Conservation (phyloP, 2,888 invertebrate species). For the Caenorhabditis sinica region DNA sequence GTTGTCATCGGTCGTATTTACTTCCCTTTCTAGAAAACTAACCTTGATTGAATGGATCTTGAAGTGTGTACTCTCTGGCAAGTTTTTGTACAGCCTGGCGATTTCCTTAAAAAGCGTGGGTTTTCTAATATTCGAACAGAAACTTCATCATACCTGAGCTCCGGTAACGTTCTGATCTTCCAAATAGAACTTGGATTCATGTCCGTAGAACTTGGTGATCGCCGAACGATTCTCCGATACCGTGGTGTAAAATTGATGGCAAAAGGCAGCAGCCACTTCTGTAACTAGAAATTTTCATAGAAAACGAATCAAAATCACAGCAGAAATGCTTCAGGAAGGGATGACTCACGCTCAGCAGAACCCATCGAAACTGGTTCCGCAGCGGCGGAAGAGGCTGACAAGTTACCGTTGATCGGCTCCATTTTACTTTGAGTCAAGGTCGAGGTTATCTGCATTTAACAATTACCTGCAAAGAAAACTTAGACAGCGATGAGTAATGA, state of each 20-base stretch:
- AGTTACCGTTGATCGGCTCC: constrained; percentile 53
- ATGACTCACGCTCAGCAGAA: constrained; percentile 49
- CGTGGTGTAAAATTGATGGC: constrained; percentile 66
- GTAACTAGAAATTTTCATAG: background rate
- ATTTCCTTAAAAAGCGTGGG: constrained; percentile 67
- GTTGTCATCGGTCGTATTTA: background rate
- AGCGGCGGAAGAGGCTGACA: background rate
- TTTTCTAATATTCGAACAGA: background rate
- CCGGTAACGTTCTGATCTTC: constrained; percentile 68
- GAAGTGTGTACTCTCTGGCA: constrained; percentile 55
- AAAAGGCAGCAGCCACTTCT: constrained; percentile 68
- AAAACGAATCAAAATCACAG: background rate
- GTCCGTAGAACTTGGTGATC: constrained; percentile 70
- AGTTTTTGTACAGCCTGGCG: constrained; percentile 43
- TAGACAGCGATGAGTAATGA: background rate
- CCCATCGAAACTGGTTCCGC: constrained; percentile 8
- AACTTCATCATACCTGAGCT: constrained; percentile 56
- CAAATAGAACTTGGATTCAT: constrained; percentile 70
- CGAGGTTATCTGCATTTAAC: constrained; percentile 65
- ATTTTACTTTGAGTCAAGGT: constrained; percentile 44
- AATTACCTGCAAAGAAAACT: constrained; percentile 56
- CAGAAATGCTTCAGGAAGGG: background rate
- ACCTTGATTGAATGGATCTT: constrained; percentile 68
- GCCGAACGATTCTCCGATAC: constrained; percentile 51
- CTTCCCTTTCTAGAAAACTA: background rate